Percentiles rank a stretch among this genome's conserved stretches.
Evolutionary conservation across 2,797 vertebrate species (phyloP).

Genomic region (Eupleurogrammus muticus): DNA sequence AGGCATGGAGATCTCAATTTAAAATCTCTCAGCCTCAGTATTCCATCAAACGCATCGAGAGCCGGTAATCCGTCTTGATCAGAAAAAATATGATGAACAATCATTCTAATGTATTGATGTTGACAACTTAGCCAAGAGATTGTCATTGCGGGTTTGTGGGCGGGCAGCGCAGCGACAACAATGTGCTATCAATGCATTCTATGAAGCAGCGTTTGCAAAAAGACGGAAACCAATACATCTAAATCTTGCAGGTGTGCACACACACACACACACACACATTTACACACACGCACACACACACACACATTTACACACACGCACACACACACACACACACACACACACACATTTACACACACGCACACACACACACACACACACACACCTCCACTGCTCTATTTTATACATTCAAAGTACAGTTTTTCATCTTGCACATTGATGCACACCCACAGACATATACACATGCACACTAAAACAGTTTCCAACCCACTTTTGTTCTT

Average conservation of each 20-base stretch:
- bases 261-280: slow-evolving; percentile 6
- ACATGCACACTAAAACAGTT: slow-evolving; percentile 55
- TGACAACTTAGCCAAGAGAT: slow-evolving; percentile 73
- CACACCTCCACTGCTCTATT: slow-evolving; percentile 63
- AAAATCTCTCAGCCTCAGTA: slow-evolving; percentile 67
- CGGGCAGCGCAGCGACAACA: slow-evolving; percentile 62
- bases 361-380: slow-evolving; percentile 25
- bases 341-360: slow-evolving; percentile 9
- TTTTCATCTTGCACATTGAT: slow-evolving; percentile 63
- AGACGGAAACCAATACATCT: slow-evolving; percentile 70
- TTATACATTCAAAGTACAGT: slow-evolving; percentile 62
- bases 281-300: slow-evolving; percentile 38
- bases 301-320: slow-evolving; percentile 35
- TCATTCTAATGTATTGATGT: slow-evolving; percentile 71
- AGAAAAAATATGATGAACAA: slow-evolving; percentile 65
- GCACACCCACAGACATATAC: slow-evolving; percentile 65
- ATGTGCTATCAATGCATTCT: slow-evolving; percentile 60
- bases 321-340: slow-evolving; percentile 47
- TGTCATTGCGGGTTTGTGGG: slow-evolving; percentile 70
- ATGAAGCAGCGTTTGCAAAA: slow-evolving; percentile 55
- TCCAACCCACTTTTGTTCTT: slow-evolving; percentile 77
- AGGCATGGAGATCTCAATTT: slow-evolving; percentile 69
- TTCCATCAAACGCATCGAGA: slow-evolving; percentile 68
- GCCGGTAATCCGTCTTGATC: slow-evolving; percentile 75
- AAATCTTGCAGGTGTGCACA: slow-evolving; percentile 68